phyloP scores from a whole-genome alignment of 1,140 invertebrate species.

The Phymastichus coffea region DNA sequence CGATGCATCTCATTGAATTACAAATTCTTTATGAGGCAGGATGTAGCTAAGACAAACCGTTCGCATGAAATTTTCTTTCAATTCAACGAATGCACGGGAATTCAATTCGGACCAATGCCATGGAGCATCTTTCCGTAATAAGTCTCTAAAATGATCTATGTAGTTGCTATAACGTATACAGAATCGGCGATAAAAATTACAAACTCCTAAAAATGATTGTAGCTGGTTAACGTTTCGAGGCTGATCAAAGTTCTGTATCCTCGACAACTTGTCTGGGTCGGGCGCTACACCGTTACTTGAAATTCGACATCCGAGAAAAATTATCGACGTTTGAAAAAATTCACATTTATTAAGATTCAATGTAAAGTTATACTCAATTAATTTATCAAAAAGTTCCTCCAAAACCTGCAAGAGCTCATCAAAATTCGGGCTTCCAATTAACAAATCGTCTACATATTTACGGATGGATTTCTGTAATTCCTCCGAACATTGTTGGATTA shows the following conservation, averaged over 20 bases:
- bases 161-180: background rate
- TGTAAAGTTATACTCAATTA: no score
- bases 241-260: background rate
- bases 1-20: constrained; percentile 6
- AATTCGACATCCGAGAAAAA: background rate
- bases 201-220: background rate
- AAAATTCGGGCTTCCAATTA: no score
- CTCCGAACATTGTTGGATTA: background rate
- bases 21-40: constrained; percentile 15
- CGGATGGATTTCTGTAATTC: constrained; percentile 25
- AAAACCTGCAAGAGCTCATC: constrained; percentile 8
- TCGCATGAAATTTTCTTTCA: constrained; percentile 28
- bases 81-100: constrained; percentile 9
- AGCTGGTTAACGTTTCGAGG: background rate
- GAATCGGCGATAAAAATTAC: background rate
- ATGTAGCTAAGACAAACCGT: constrained; percentile 20
- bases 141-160: background rate
- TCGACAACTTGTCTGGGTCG: background rate
- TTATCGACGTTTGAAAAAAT: background rate
- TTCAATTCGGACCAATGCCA: constrained; percentile 24
- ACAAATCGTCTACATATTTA: no score
- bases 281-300: background rate
- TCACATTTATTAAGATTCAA: background rate
- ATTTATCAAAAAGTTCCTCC: no score
- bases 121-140: constrained; percentile 1